Evolutionary conservation across 2,797 vertebrate species (phyloP).

Genomic region (Astyanax mexicanus): DNA sequence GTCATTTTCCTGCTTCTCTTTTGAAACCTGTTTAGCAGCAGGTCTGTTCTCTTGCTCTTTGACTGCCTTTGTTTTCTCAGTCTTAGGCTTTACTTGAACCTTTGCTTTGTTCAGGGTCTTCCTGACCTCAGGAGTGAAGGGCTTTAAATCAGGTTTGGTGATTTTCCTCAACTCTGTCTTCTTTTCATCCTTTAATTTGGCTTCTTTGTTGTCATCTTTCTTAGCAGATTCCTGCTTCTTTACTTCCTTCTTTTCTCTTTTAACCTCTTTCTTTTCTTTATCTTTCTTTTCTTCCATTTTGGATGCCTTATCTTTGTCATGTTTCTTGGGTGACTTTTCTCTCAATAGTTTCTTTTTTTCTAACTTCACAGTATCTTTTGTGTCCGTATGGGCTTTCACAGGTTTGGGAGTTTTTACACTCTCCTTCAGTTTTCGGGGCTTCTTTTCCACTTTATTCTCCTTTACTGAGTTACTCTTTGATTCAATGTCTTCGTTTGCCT

Average conservation of each 20-base stretch:
- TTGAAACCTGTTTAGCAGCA: constrained; percentile 67
- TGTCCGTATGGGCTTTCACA: constrained; percentile 84
- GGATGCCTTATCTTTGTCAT: constrained; percentile 81
- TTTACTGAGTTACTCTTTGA: constrained; percentile 84
- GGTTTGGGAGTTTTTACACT: constrained; percentile 86
- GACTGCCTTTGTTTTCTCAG: constrained; percentile 86
- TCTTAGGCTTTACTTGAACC: constrained; percentile 86
- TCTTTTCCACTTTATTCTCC: constrained; percentile 88
- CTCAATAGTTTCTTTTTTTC: constrained; percentile 92
- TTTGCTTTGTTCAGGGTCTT: constrained; percentile 97
- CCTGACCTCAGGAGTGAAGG: constrained; percentile 95
- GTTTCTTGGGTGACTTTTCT: constrained; percentile 89
- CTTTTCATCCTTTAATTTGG: constrained; percentile 89
- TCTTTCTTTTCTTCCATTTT: constrained; percentile 98
- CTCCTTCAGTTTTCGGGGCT: constrained; percentile 87
- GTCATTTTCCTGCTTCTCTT: constrained; percentile 74
- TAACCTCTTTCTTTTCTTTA: constrained; percentile 94
- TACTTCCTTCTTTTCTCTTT: constrained; percentile 75
- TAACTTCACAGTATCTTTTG: constrained; percentile 81
- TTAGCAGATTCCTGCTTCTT: constrained; percentile 72
- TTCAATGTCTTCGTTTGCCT: constrained; percentile 84
- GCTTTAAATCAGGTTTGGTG: constrained; percentile 92
- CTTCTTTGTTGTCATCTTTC: constrained; percentile 93
- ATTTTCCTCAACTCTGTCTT: constrained; percentile 93
- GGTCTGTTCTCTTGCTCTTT: constrained; percentile 85